Evolutionary conservation across 1,140 invertebrate species (phyloP), one percentile per base, ranked within the genome.

Genomic region (Zelostemma sp.): DNA sequence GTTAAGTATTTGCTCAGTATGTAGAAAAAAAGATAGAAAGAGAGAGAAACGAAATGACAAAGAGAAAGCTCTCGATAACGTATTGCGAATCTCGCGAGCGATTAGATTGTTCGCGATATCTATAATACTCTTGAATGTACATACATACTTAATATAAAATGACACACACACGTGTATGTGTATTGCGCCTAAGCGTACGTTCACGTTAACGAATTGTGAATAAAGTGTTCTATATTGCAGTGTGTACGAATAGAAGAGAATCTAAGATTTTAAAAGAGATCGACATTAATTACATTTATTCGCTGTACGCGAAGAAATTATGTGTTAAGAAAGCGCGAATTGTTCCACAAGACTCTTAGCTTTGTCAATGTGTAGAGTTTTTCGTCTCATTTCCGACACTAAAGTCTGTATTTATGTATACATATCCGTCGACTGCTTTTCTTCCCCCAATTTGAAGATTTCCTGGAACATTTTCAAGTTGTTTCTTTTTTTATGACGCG

Each of bases 41-140:
- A 9, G 48, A 12, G 48, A 11, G 4, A 11, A 38, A 38, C 2
- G n/a, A 38, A 38, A n/a, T 31, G 28, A 17, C n/a, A n/a, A n/a
- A n/a, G n/a, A n/a, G n/a, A n/a, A 46, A 45, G 45, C 3, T 11
- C 64, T 68, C 41, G 48, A 28, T 21, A 38, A 11, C 31, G 50
- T 14, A 59, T 38, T 55, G n/a, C 62, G 21, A 48, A 48, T 48
- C 31, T 55, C 66, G 48, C 28, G n/a, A 48, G 28, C 6, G 46
- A 51, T 49, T 63, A 69, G 61, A 55, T 11, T 25, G 16, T 14
- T 15, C 17, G 56, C 60, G 60, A 51, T 64, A 56, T 70, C 58
- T 61, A 58, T 58, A 70, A 70, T 70, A 70, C 67, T 69, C 67
- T 61, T 62, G 40, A 70, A 70, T 65, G 68, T 70, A 70, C 56